Evolutionary conservation across 2,888 invertebrate genomes (phyloP).

Genomic region (Eurytoma californica): DNA sequence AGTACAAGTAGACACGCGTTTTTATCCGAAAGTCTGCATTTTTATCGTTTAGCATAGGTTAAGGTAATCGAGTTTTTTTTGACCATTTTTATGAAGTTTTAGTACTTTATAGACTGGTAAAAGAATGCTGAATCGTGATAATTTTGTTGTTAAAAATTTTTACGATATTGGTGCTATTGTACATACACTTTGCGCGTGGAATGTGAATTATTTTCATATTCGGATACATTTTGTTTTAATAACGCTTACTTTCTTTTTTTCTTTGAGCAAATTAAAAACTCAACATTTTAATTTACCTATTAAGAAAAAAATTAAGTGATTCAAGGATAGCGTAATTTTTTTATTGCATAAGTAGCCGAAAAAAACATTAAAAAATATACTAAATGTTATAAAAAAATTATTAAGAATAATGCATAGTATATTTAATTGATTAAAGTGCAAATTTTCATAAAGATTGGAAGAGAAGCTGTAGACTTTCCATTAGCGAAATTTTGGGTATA

Average conservation of each 20-base stretch:
- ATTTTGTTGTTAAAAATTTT: constrained; percentile 3
- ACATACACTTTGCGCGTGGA: background rate
- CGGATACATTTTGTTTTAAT: background rate
- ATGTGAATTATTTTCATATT: background rate
- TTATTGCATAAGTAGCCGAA: background rate
- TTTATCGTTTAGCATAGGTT: constrained; percentile 31
- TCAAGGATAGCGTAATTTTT: background rate
- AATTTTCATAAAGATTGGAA: constrained; percentile 33
- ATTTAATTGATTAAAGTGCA: background rate
- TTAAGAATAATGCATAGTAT: background rate
- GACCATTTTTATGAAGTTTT: constrained; percentile 38
- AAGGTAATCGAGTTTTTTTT: constrained; percentile 12
- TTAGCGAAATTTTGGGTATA: constrained; percentile 4
- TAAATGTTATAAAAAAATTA: background rate
- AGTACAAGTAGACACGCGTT: background rate
- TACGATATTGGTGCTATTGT: background rate
- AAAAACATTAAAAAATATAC: background rate
- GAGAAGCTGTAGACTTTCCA: background rate
- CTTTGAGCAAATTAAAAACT: background rate
- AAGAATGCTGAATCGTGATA: constrained; percentile 4
- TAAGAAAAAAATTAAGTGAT: constrained; percentile 1
- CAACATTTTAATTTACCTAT: background rate
- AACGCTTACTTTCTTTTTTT: background rate
- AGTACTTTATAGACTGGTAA: constrained; percentile 11
- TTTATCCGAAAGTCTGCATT: constrained; percentile 23